Evolutionary conservation across 2,113 vertebrate species (phyloP).

Genomic region (Pseudorhombus dupliciocellatus): DNA sequence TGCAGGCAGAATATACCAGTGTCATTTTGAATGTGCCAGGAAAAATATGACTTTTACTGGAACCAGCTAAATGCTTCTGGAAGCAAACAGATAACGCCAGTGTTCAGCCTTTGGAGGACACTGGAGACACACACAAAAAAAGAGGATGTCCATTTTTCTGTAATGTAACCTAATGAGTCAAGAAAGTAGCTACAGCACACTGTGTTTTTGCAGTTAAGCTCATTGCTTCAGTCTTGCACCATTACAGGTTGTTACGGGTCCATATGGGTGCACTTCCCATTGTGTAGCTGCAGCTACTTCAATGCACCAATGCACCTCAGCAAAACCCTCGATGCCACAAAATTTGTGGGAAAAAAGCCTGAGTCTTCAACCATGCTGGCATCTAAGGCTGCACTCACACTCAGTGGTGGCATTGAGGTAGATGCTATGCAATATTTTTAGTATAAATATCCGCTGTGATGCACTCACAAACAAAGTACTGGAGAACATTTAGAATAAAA

Average conservation of each 20-base stretch:
- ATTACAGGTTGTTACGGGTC: neutral
- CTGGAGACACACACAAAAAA: constrained; percentile 4
- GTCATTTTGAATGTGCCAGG: neutral
- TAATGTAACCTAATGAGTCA: constrained; percentile 13
- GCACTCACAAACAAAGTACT: too few relatives aligned
- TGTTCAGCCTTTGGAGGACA: neutral
- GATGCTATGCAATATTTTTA: neutral
- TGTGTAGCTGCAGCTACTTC: neutral
- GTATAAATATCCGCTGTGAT: too few relatives aligned
- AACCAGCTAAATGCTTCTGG: neutral
- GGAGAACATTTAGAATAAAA: too few relatives aligned
- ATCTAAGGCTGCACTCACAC: neutral
- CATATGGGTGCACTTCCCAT: neutral
- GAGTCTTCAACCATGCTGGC: too few relatives aligned
- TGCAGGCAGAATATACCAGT: neutral
- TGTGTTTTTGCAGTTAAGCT: neutral
- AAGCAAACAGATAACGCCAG: constrained; percentile 14
- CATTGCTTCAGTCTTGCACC: constrained; percentile 1
- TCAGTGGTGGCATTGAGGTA: too few relatives aligned
- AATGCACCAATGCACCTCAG: neutral
- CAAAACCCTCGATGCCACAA: constrained; percentile 4
- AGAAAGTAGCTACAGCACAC: neutral
- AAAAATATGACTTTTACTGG: neutral
- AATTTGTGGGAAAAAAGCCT: neutral
- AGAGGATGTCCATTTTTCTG: neutral